These are phyloP conservation scores for Hydraecia micacea DNA, from an alignment of 2,888 invertebrate species.

Conservation along the genomic window DNA sequence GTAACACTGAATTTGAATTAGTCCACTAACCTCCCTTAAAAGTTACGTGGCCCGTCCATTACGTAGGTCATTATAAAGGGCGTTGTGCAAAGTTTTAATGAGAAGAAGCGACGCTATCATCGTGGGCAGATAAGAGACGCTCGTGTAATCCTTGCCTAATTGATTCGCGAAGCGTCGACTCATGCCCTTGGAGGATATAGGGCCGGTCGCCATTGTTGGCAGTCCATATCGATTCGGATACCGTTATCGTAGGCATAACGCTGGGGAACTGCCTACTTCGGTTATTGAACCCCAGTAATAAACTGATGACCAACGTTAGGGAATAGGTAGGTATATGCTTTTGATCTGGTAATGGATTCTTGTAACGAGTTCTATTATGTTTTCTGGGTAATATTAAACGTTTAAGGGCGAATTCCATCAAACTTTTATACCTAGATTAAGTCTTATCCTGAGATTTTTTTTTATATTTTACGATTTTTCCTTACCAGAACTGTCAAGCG, in stretches of 20 bases:
- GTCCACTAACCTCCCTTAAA: slow-evolving; percentile 69
- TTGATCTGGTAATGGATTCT: slow-evolving; percentile 31
- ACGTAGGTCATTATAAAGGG: slow-evolving; percentile 80
- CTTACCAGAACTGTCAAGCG: too few relatives aligned
- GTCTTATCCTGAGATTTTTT: too few relatives aligned
- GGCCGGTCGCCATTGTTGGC: slow-evolving; percentile 55
- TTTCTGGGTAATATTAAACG: neutral
- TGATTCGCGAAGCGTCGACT: slow-evolving; percentile 78
- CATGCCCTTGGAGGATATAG: slow-evolving; percentile 67
- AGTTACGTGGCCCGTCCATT: slow-evolving; percentile 73
- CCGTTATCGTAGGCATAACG: slow-evolving; percentile 63
- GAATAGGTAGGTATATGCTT: slow-evolving; percentile 28
- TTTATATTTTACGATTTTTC: too few relatives aligned
- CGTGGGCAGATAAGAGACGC: slow-evolving; percentile 72
- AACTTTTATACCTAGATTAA: too few relatives aligned
- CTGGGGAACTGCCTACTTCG: slow-evolving; percentile 30
- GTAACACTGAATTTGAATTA: slow-evolving; percentile 74
- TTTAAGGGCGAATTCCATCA: too few relatives aligned
- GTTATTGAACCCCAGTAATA: slow-evolving; percentile 51
- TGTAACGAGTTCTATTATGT: neutral
- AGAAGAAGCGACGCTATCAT: slow-evolving; percentile 75
- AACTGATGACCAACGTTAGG: slow-evolving; percentile 24
- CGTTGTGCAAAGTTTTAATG: slow-evolving; percentile 81
- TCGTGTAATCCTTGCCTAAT: slow-evolving; percentile 78
- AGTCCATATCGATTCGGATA: slow-evolving; percentile 59